Evolutionary conservation across 2,797 vertebrate species (phyloP), one percentile per base, ranked within the genome.

Genomic region (Mionectes olivaceus): DNA sequence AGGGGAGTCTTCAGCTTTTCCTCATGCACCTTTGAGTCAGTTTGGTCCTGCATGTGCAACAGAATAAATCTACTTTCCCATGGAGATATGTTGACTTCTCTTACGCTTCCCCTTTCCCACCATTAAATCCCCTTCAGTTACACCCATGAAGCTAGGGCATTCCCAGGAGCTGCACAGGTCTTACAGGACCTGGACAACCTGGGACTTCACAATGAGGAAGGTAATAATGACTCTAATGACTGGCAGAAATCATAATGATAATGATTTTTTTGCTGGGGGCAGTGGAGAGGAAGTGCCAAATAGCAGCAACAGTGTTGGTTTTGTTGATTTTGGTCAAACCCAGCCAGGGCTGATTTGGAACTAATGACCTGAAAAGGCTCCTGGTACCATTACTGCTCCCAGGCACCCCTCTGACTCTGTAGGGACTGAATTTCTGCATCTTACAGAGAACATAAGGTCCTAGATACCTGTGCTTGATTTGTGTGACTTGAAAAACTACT

Each of bases 1-100:
- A 93, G 75, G 86, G 65, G 65, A 83, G 55, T 52, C 82, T 86
- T 93, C 65, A 23, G 73, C 65, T 83, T 93, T 91, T 73, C 43
- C 79, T 78, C 13, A 0, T 9, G 35, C 25, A 30, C 39, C 37
- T 94, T 69, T 73, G 79, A 47, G 63, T 68, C 5, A 2, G 32
- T 76, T 83, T 2, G 0, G 57, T 92, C 61, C 39, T 46, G 55
- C 27, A 41, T 24, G 9, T 55, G 50, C 49, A 37, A 39, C 0
- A 1, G 56, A 68, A 82, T 53, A 44, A 21, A 82, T 86, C 47
- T 50, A 37, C 86, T 93, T 84, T 90, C 49, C 17, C 0, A 0
- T 2, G 2, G 33, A 76, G 52, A 21, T 52, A 14, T 0, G 2
- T 78, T 52, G 22, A 55, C 37, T 87, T 37, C 41, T n/a, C 74